These are phyloP conservation scores for Microchirus variegatus DNA, from an alignment of 2,797 vertebrate genomes.

Conservation along the genomic window DNA sequence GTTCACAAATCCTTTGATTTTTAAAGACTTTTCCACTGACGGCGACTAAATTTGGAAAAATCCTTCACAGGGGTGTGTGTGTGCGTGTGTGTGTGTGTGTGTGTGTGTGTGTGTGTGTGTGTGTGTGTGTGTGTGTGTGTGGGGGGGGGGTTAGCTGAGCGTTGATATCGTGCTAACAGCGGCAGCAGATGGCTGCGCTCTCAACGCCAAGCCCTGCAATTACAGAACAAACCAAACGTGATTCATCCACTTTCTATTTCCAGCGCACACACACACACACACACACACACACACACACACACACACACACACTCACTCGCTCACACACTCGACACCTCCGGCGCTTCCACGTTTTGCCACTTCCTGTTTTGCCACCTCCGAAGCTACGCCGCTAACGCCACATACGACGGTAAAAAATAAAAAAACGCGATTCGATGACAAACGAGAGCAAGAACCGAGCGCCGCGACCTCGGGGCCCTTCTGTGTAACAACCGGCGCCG, in stretches of 20 bases:
- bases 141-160: not conserved
- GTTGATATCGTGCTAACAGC: constrained; percentile 28
- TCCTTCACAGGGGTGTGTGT: no score
- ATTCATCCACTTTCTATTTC: constrained; percentile 60
- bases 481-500: no score
- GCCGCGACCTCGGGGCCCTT: no score
- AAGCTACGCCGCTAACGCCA: not conserved
- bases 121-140: no score
- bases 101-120: no score
- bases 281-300: constrained; percentile 20
- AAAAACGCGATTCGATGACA: not conserved
- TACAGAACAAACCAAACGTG: constrained; percentile 43
- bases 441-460: no score
- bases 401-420: not conserved
- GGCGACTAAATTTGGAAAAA: constrained; percentile 25
- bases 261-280: constrained; percentile 35
- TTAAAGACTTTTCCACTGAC: constrained; percentile 10
- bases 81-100: no score
- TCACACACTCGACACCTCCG: constrained; percentile 44
- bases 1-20: no score
- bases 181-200: constrained; percentile 54
- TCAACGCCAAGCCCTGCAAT: constrained; percentile 35
- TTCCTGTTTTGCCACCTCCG: constrained; percentile 17
- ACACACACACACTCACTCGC: not conserved
- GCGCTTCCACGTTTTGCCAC: constrained; percentile 14